Base-by-base conservation (phyloP, 2,797 vertebrate species). In the Megaceryle alcyon region DNA sequence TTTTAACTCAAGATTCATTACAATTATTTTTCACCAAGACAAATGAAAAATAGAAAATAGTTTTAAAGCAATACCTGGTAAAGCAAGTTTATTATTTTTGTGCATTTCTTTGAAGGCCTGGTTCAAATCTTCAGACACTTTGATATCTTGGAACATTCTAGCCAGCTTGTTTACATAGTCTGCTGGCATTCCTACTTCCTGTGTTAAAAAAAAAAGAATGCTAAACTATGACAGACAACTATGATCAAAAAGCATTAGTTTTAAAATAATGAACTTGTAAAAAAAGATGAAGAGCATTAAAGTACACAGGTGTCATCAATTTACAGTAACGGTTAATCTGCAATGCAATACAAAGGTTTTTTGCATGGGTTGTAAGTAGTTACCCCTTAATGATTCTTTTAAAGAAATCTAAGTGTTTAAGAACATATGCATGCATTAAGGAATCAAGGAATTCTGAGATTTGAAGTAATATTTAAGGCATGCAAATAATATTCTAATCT, bases 61-160 rank as follows among this genome's bases (percentile, higher is more conserved):
- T 92, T 48, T 92, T 65, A 96, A 87, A 96, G 85, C 33, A 91
- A 97, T 98, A 99, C 99, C 99, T 98, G 99, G 99, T 95, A 99
- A 98, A 76, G 99, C 99, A 61, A 99, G 98, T 89, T 99, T 99
- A 98, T 99, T 99, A 82, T 99, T 99, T 98, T 99, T 99, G 97
- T 99, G 99, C 99, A 99, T 99, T 98, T 99, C 99, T 97, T 99
- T 99, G 97, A 99, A 99, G 65, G 99, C 98, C 88, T 99, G 99
- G 96, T 99, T 99, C 97, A 99, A 98, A 97, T 99, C 99, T 98
- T 99, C 99, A 26, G 99, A 99, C 82, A 99, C 99, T 98, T 99
- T 99, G 97, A 99, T 99, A 98, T 99, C 99, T 85, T 99, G 99
- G 97, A 99, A 99, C 99, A 99, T 99, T 96, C 99, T 98, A 77